Evolutionary conservation across 2,888 invertebrate genomes (phyloP).

Genomic region (Druceiella hillmani): DNA sequence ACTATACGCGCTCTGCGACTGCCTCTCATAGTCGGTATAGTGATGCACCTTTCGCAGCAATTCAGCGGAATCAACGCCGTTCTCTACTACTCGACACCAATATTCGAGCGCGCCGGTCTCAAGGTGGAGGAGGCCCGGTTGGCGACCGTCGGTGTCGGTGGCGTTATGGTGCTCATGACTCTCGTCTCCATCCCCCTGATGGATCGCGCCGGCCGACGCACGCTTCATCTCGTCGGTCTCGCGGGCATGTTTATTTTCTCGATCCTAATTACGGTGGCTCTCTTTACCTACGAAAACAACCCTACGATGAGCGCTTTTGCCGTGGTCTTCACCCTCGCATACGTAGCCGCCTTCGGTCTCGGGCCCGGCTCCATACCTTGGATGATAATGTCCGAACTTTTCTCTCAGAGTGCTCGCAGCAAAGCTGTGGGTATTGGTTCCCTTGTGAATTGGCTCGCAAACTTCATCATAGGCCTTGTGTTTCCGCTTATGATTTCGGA

Average conservation of each 20-base stretch:
- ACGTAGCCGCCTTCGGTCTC: slow-evolving; percentile 48
- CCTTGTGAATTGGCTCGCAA: slow-evolving; percentile 48
- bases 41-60: slow-evolving; percentile 50
- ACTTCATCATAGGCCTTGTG: slow-evolving; percentile 46
- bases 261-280: slow-evolving; percentile 59
- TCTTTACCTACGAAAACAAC: slow-evolving; percentile 40
- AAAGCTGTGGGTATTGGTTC: slow-evolving; percentile 49
- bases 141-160: slow-evolving; percentile 67
- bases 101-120: slow-evolving; percentile 60
- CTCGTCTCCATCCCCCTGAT: slow-evolving; percentile 71
- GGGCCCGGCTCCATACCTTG: slow-evolving; percentile 51
- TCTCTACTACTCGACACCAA: slow-evolving; percentile 64
- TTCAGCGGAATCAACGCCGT: slow-evolving; percentile 53
- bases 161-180: slow-evolving; percentile 68
- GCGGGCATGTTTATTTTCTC: slow-evolving; percentile 69
- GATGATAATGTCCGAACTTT: slow-evolving; percentile 50
- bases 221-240: slow-evolving; percentile 63
- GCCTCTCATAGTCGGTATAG: slow-evolving; percentile 44
- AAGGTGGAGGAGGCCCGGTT: slow-evolving; percentile 53
- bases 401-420: slow-evolving; percentile 45
- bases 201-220: slow-evolving; percentile 65
- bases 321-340: slow-evolving; percentile 44
- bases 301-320: slow-evolving; percentile 45
- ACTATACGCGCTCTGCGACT: slow-evolving; percentile 34
- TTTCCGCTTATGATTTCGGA: slow-evolving; percentile 36